phyloP scores from a whole-genome alignment of 2,888 invertebrate species.

The Eupithecia exiguata region DNA sequence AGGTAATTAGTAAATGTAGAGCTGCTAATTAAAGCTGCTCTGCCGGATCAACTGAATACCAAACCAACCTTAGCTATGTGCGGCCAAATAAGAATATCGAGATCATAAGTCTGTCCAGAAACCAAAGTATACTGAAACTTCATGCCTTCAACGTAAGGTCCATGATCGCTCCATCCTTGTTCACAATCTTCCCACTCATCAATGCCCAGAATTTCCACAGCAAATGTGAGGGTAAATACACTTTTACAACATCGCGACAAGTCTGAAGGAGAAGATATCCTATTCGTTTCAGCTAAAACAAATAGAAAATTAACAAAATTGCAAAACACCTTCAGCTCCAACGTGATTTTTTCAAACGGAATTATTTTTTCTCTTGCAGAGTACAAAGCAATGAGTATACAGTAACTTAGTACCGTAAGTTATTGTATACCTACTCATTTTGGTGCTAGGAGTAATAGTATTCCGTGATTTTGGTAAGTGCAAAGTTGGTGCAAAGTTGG shows the following conservation, averaged over 20 bases:
- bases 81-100: slow-evolving; percentile 73
- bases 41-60: not conserved
- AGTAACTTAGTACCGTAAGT: too few relatives aligned
- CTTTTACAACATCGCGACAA: slow-evolving; percentile 48
- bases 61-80: slow-evolving; percentile 67
- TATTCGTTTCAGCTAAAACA: not conserved
- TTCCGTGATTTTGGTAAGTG: too few relatives aligned
- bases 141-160: slow-evolving; percentile 58
- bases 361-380: too few relatives aligned
- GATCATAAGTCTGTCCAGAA: slow-evolving; percentile 63
- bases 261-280: slow-evolving; percentile 23
- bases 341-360: too few relatives aligned
- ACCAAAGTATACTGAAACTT: slow-evolving; percentile 69
- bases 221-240: slow-evolving; percentile 69
- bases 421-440: too few relatives aligned
- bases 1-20: not conserved
- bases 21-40: not conserved
- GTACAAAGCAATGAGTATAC: too few relatives aligned
- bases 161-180: slow-evolving; percentile 66
- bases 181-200: slow-evolving; percentile 69
- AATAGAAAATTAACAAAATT: not conserved
- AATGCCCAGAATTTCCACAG: slow-evolving; percentile 66
- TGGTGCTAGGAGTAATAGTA: too few relatives aligned
- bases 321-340: too few relatives aligned
- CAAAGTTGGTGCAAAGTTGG: too few relatives aligned